Conservation (phyloP, 2,797 vertebrate genomes). For the Knipowitschia caucasica region DNA sequence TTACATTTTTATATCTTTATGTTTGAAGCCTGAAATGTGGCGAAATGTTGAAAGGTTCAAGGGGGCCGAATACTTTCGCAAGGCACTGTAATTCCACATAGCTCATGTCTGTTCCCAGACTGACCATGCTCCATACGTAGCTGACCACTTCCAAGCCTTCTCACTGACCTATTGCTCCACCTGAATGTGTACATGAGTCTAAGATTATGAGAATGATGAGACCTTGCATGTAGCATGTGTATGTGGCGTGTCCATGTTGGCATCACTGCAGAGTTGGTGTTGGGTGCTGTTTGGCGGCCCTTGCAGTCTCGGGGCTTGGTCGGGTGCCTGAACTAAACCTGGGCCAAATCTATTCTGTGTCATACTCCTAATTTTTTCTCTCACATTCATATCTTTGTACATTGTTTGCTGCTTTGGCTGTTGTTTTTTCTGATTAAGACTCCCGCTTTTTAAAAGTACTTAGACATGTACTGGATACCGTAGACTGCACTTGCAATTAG, state of each 20-base stretch:
- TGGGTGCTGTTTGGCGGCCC: too few relatives aligned
- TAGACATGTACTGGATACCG: slow-evolving; percentile 55
- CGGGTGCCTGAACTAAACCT: slow-evolving; percentile 54
- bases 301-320: too few relatives aligned
- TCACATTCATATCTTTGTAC: too few relatives aligned
- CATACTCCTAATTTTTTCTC: slow-evolving; percentile 29
- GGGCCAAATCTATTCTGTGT: slow-evolving; percentile 51
- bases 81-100: too few relatives aligned
- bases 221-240: too few relatives aligned
- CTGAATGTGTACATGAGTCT: not conserved
- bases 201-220: too few relatives aligned
- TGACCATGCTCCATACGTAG: slow-evolving; percentile 67
- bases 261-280: too few relatives aligned
- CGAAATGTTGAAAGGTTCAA: too few relatives aligned
- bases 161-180: slow-evolving; percentile 4
- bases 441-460: not conserved
- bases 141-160: slow-evolving; percentile 60
- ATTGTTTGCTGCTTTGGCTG: slow-evolving; percentile 29
- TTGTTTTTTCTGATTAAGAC: slow-evolving; percentile 18
- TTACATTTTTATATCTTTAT: too few relatives aligned
- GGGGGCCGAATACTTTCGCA: too few relatives aligned
- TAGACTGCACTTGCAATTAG: slow-evolving; percentile 49
- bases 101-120: slow-evolving; percentile 66
- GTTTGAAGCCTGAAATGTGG: too few relatives aligned
- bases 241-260: too few relatives aligned